Percentiles rank a stretch among this genome's conserved stretches.
phyloP scores from a whole-genome alignment of 2,888 invertebrate genomes.

The Leptopilina syphax region DNA sequence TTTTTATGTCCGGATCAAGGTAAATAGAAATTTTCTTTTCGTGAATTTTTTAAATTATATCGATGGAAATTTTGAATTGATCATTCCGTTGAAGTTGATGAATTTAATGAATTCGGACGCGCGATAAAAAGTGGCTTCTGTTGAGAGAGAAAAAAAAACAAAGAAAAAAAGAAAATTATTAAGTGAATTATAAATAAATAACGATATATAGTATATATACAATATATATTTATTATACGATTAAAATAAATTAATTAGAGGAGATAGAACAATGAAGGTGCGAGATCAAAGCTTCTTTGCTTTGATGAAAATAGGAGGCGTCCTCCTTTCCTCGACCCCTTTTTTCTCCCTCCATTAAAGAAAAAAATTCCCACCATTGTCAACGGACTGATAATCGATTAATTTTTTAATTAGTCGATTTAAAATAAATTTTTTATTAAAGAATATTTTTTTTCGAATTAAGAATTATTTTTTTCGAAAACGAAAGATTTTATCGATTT shows the following conservation, averaged over 20 bases:
- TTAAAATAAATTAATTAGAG: constrained; percentile 68
- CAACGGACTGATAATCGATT: constrained; percentile 37
- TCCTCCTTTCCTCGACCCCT: constrained; percentile 53
- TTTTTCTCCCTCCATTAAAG: constrained; percentile 29
- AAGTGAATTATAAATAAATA: constrained; percentile 70
- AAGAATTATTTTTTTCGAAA: background rate
- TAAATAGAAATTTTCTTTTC: constrained; percentile 5
- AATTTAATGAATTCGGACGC: constrained; percentile 46
- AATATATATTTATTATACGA: constrained; percentile 73
- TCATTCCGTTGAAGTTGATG: constrained; percentile 48
- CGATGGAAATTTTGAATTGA: background rate
- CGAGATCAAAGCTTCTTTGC: constrained; percentile 65
- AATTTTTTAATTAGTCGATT: constrained; percentile 29
- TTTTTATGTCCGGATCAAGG: background rate
- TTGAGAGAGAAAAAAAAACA: constrained; percentile 51
- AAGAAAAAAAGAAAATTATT: constrained; percentile 70
- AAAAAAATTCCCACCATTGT: constrained; percentile 1
- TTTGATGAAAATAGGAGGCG: constrained; percentile 61
- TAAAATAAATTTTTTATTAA: constrained; percentile 1
- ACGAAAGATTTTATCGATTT: background rate
- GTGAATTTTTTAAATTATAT: background rate
- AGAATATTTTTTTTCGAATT: background rate
- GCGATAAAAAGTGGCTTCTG: constrained; percentile 59
- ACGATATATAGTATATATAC: constrained; percentile 69
- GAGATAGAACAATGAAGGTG: constrained; percentile 63